Conservation (phyloP, 2,888 invertebrate genomes). For the Meteorus cinctellus region DNA sequence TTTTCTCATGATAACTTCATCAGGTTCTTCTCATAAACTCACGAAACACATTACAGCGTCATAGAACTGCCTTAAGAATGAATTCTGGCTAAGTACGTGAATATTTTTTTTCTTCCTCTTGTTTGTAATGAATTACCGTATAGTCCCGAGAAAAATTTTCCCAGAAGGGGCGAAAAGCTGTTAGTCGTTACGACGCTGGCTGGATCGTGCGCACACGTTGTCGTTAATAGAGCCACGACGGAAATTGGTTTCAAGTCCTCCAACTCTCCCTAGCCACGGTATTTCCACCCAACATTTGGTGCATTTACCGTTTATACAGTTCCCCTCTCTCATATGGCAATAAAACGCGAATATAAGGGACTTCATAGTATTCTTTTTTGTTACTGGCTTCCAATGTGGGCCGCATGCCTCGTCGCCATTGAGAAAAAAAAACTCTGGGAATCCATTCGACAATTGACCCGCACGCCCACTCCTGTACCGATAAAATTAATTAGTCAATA, state of each 20-base stretch:
- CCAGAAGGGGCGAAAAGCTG: conserved; percentile 31
- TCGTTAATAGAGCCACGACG: conserved; percentile 58
- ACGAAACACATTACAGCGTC: too few species aligned
- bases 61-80: conserved; percentile 54
- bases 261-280: not conserved
- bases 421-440: conserved; percentile 39
- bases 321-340: conserved; percentile 30
- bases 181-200: conserved; percentile 30
- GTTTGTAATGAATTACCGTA: conserved; percentile 59
- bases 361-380: conserved; percentile 38
- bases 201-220: conserved; percentile 42
- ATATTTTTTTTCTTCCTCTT: conserved; percentile 19
- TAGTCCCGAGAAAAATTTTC: conserved; percentile 40
- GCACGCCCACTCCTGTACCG: conserved; percentile 49
- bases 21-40: too few species aligned
- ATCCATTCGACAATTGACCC: conserved; percentile 54
- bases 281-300: conserved; percentile 21
- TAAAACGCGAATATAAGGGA: conserved; percentile 49
- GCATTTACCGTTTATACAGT: conserved; percentile 14
- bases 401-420: conserved; percentile 3
- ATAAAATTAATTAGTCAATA: conserved; percentile 69
- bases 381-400: conserved; percentile 29
- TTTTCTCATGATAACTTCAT: too few species aligned
- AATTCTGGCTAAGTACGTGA: conserved; percentile 53
- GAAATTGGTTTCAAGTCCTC: conserved; percentile 53